Conservation (phyloP, 2,888 invertebrate species). For the Pheosia tremula region DNA sequence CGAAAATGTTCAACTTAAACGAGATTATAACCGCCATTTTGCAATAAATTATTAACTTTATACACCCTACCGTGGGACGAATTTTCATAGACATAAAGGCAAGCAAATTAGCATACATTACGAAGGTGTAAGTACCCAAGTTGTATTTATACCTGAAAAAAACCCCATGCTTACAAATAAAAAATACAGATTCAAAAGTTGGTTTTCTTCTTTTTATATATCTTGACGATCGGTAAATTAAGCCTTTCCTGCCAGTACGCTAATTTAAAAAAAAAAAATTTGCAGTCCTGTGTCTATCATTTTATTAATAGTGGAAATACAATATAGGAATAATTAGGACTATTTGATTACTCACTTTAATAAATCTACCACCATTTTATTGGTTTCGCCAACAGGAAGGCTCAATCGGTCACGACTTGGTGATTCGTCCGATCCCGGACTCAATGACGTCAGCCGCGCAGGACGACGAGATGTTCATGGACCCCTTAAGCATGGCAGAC, state of each 20-base stretch:
- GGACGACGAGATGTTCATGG: slow-evolving; percentile 90
- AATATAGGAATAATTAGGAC: no score
- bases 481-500: slow-evolving; percentile 85
- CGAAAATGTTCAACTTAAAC: background rate
- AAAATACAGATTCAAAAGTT: no score
- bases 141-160: no score
- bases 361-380: background rate
- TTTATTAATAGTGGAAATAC: no score
- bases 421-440: slow-evolving; percentile 93
- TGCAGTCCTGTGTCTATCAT: no score
- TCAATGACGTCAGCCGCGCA: slow-evolving; percentile 83
- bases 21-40: slow-evolving; percentile 11
- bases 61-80: background rate
- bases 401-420: slow-evolving; percentile 94
- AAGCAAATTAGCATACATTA: background rate
- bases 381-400: slow-evolving; percentile 88
- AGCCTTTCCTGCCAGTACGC: no score
- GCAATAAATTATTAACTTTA: slow-evolving; percentile 5
- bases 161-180: no score
- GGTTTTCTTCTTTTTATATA: no score
- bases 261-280: no score
- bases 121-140: no score
- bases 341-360: background rate
- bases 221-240: no score
- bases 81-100: background rate